Evolutionary conservation across 2,888 invertebrate species (phyloP).

Genomic region (Drosophila falleni): DNA sequence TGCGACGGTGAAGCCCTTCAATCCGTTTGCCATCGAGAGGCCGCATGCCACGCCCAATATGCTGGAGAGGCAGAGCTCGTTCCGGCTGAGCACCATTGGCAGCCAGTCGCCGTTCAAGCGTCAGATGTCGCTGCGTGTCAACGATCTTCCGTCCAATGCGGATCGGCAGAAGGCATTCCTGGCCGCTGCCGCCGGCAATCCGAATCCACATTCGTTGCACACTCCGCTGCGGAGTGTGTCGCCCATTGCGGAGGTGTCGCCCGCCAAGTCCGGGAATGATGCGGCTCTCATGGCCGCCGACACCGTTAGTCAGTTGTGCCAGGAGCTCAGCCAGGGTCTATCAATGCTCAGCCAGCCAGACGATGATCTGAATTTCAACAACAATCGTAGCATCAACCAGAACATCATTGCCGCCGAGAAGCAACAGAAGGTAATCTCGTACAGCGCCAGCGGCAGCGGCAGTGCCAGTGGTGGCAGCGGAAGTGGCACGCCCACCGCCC

Average conservation of each 20-base stretch:
- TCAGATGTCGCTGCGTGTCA: slow-evolving; percentile 97
- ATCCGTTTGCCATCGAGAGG: slow-evolving; percentile 97
- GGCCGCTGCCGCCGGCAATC: slow-evolving; percentile 81
- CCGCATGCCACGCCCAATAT: slow-evolving; percentile 98
- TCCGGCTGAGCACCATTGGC: slow-evolving; percentile 92
- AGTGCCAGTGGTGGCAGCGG: slow-evolving; percentile 43
- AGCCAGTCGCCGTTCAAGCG: slow-evolving; percentile 97
- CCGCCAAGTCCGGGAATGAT: slow-evolving; percentile 84
- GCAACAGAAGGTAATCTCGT: slow-evolving; percentile 72
- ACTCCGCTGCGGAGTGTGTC: slow-evolving; percentile 87
- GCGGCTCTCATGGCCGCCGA: slow-evolving; percentile 83
- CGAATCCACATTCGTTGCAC: slow-evolving; percentile 54
- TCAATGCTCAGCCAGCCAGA: slow-evolving; percentile 88
- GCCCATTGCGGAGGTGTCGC: slow-evolving; percentile 92
- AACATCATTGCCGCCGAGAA: slow-evolving; percentile 85
- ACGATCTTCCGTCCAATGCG: slow-evolving; percentile 97
- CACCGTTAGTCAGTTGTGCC: slow-evolving; percentile 91
- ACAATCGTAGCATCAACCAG: slow-evolving; percentile 87
- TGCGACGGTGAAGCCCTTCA: slow-evolving; percentile 88
- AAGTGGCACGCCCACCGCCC: slow-evolving; percentile 81
- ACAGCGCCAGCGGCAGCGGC: slow-evolving; percentile 44
- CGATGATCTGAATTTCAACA: slow-evolving; percentile 87
- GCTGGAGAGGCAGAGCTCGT: slow-evolving; percentile 97
- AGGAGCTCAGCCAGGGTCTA: slow-evolving; percentile 90
- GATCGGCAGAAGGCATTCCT: slow-evolving; percentile 89